Conservation (phyloP, 2,113 vertebrate genomes). For the Hyperopisus bebe region DNA sequence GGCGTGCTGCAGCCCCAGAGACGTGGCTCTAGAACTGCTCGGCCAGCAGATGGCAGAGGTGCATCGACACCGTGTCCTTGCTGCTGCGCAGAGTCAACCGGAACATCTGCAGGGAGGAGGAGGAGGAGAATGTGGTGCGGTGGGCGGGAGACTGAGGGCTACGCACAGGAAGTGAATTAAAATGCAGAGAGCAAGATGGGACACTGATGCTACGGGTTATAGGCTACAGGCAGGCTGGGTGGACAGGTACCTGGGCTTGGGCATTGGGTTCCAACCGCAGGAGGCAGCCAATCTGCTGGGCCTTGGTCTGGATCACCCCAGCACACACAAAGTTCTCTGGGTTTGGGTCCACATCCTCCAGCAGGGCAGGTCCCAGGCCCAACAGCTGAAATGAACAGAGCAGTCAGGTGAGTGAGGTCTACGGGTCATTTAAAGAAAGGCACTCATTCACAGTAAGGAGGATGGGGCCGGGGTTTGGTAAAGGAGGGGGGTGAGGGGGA, state of each 20-base stretch:
- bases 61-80: conserved; percentile 78
- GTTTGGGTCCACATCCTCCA: conserved; percentile 86
- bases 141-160: not conserved
- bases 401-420: not conserved
- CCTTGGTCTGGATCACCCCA: conserved; percentile 85
- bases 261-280: conserved; percentile 83
- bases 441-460: not conserved
- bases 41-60: conserved; percentile 80
- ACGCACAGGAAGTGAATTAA: not conserved
- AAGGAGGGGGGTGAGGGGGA: no score
- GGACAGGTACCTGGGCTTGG: conserved; percentile 77
- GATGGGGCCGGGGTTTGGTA: no score
- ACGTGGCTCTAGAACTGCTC: conserved; percentile 67
- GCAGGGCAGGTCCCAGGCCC: conserved; percentile 77
- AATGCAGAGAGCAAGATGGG: not conserved
- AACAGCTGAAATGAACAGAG: conserved; percentile 58
- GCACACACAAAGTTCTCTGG: conserved; percentile 88
- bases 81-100: conserved; percentile 86
- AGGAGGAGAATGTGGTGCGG: conserved; percentile 12
- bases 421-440: not conserved
- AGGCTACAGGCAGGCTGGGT: not conserved
- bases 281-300: conserved; percentile 82
- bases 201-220: not conserved
- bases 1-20: not conserved
- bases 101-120: conserved; percentile 69